A percentile compares a stretch with the other conserved stretches of the same genome.
Evolutionary conservation across 2,113 vertebrate species (phyloP).

Genomic region (Hemiprocne comata): DNA sequence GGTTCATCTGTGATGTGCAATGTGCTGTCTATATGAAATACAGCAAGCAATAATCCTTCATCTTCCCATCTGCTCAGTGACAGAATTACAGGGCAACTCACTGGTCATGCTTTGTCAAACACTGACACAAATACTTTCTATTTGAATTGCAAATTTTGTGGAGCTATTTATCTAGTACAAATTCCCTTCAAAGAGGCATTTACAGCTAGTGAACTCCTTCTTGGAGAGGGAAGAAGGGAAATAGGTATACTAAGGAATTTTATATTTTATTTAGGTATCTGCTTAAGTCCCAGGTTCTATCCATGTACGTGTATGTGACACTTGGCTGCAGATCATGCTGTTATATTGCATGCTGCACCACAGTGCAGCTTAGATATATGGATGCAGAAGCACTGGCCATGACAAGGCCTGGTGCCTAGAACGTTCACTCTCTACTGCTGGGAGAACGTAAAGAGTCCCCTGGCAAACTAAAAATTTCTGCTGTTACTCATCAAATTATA

Average conservation of each 20-base stretch:
- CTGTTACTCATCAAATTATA: background rate
- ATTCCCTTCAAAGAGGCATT: background rate
- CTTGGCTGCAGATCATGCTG: background rate
- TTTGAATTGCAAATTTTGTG: slow-evolving; percentile 13
- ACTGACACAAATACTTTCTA: background rate
- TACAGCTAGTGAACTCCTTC: background rate
- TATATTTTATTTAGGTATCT: background rate
- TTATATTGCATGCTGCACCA: background rate
- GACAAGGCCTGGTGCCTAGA: background rate
- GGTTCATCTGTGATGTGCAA: background rate
- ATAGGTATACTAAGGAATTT: background rate
- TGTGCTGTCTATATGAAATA: background rate
- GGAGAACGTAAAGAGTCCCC: background rate
- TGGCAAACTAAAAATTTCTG: background rate
- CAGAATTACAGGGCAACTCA: slow-evolving; percentile 25
- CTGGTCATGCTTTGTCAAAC: slow-evolving; percentile 9
- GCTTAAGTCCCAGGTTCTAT: background rate
- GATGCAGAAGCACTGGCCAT: background rate
- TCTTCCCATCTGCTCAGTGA: slow-evolving; percentile 45
- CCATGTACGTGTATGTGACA: background rate
- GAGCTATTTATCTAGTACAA: background rate
- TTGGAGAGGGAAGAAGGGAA: background rate
- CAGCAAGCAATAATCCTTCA: background rate
- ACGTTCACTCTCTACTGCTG: background rate
- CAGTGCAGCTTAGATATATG: background rate